These are phyloP conservation scores for Gymnoscopelus braueri DNA, from an alignment of 2,797 vertebrate species.

Conservation along the genomic window DNA sequence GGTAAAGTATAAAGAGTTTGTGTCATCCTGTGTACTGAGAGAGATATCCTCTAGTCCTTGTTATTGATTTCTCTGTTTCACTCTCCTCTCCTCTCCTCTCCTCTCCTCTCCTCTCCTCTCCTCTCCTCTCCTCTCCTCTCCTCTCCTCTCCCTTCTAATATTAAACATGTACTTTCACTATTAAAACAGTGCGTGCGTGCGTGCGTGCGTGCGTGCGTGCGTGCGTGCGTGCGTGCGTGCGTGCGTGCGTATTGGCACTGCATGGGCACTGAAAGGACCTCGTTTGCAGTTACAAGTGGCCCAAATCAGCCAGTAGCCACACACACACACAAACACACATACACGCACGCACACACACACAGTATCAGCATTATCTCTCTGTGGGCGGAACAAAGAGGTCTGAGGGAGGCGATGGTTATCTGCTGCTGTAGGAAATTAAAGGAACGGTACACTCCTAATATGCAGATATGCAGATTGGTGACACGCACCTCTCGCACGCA, in stretches of 20 bases:
- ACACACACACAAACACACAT: constrained; percentile 8
- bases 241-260: not conserved
- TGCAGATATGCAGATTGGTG: constrained; percentile 66
- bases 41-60: no score
- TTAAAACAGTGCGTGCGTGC: no score
- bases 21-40: no score
- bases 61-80: constrained; percentile 4
- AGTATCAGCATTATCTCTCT: not conserved
- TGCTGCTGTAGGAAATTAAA: constrained; percentile 71
- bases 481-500: constrained; percentile 30
- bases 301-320: constrained; percentile 5
- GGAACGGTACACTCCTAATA: constrained; percentile 65
- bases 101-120: not conserved
- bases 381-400: constrained; percentile 45
- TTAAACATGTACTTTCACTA: no score
- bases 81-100: not conserved
- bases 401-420: constrained; percentile 61
- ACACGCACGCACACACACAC: constrained; percentile 23
- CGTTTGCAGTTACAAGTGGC: not conserved
- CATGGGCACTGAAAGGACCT: not conserved
- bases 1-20: no score
- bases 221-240: not conserved
- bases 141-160: constrained; percentile 5
- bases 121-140: not conserved
- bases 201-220: no score